Evolutionary conservation across 2,113 vertebrate species (phyloP).

Genomic region (sheep (Ovis aries)): ARS-UI_Ramb_v3.0 NC_056072.1:15205001-15205500

Average conservation of each 20-base stretch:
- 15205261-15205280: neutral
- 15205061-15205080: too few species aligned
- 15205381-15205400: neutral
- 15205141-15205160: too few species aligned
- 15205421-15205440: neutral
- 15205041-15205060: too few species aligned
- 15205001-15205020: too few species aligned
- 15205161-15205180: too few species aligned
- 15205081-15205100: too few species aligned
- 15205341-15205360: too few species aligned
- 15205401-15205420: neutral
- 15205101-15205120: too few species aligned
- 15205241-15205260: neutral
- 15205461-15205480: neutral
- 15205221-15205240: neutral
- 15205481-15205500: neutral
- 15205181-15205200: too few species aligned
- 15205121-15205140: too few species aligned
- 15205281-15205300: neutral
- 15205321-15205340: too few species aligned
- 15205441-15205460: neutral
- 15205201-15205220: neutral
- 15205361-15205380: neutral
- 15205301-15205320: neutral
- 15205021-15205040: too few species aligned